These are phyloP conservation scores for Pipa parva DNA, from an alignment of 2,113 vertebrate species.

Conservation along the genomic window DNA sequence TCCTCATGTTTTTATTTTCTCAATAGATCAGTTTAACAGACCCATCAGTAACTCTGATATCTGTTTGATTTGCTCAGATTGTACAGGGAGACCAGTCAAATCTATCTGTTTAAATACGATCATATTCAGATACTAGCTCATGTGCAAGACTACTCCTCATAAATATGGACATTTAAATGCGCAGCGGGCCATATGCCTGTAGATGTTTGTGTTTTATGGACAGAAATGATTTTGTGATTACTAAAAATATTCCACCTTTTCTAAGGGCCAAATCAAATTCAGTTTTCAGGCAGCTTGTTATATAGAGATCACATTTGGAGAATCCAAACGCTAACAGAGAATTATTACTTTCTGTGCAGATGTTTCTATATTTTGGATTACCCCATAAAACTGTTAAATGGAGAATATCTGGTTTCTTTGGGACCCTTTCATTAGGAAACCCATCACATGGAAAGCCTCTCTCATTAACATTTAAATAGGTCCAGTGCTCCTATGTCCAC, in stretches of 20 bases:
- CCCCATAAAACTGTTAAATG: constrained; percentile 34
- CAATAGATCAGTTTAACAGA: too few relatives aligned
- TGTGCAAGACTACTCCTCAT: too few relatives aligned
- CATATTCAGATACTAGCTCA: too few relatives aligned
- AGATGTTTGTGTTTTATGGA: too few relatives aligned
- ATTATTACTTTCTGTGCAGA: constrained; percentile 15
- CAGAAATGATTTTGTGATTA: not conserved
- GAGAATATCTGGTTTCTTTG: constrained; percentile 29
- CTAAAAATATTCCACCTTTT: not conserved
- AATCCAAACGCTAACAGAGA: not conserved
- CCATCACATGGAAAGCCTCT: constrained; percentile 31
- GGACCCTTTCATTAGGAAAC: constrained; percentile 36
- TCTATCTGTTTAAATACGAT: too few relatives aligned
- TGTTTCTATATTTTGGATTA: constrained; percentile 10
- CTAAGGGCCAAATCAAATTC: not conserved
- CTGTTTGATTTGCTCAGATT: too few relatives aligned
- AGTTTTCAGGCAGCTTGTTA: not conserved
- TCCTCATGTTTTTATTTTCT: too few relatives aligned
- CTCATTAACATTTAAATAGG: constrained; percentile 44
- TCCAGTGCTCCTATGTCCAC: constrained; percentile 30
- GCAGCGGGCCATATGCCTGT: too few relatives aligned
- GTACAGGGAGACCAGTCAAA: too few relatives aligned
- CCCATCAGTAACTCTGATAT: too few relatives aligned
- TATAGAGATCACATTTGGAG: not conserved
- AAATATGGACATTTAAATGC: too few relatives aligned